These are phyloP conservation scores for Lampropteryx suffumata DNA, from an alignment of 2,888 invertebrate species.

Conservation along the genomic window DNA sequence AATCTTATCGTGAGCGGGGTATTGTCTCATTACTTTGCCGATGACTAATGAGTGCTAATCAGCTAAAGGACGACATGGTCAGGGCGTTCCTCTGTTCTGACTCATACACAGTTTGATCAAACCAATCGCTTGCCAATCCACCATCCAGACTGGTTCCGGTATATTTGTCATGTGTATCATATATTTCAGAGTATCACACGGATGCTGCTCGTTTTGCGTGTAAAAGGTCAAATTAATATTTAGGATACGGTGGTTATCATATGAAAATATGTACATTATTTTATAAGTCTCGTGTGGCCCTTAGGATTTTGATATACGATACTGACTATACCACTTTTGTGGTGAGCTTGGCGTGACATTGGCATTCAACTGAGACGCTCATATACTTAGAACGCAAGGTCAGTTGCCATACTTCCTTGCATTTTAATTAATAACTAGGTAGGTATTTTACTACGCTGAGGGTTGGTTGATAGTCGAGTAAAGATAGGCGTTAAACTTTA, in stretches of 20 bases:
- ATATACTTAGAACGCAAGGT: conserved; percentile 64
- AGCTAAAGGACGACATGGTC: conserved; percentile 61
- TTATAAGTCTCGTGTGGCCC: conserved; percentile 29
- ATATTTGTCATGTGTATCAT: conserved; percentile 34
- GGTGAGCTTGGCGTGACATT: conserved; percentile 55
- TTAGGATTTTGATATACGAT: conserved; percentile 38
- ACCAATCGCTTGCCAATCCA: conserved; percentile 43
- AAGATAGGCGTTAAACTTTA: too few species aligned
- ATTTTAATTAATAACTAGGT: conserved; percentile 46
- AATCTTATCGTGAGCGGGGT: conserved; percentile 52
- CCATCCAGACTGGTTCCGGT: conserved; percentile 54
- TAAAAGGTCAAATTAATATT: conserved; percentile 27
- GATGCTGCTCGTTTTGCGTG: conserved; percentile 27
- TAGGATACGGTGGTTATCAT: conserved; percentile 12
- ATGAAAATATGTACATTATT: conserved; percentile 3
- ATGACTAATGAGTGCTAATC: conserved; percentile 75
- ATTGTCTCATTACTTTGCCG: conserved; percentile 59
- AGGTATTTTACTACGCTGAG: conserved; percentile 30
- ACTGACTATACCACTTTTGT: conserved; percentile 39
- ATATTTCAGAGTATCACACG: conserved; percentile 26
- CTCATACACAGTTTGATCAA: conserved; percentile 52
- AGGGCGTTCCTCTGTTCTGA: conserved; percentile 71
- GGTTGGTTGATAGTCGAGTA: not conserved
- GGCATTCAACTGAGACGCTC: conserved; percentile 71
- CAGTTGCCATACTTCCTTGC: conserved; percentile 53